A percentile compares a stretch with the other conserved stretches of the same genome.
Conservation (phyloP, 2,888 invertebrate species). For the Nineta flava region DNA sequence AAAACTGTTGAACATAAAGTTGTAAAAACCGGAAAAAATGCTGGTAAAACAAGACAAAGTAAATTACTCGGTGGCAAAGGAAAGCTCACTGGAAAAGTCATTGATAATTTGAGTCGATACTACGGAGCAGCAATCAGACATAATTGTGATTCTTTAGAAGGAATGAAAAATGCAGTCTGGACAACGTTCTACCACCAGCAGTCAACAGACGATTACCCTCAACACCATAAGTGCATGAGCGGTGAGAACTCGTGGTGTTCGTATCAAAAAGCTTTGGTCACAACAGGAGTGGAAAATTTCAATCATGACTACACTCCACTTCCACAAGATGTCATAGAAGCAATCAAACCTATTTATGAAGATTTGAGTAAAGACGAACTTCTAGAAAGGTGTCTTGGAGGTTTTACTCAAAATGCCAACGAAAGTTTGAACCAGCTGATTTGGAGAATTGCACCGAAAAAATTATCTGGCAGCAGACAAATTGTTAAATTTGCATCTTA, state of each 20-base stretch:
- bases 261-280: slow-evolving; percentile 8
- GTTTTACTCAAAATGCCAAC: slow-evolving; percentile 14
- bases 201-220: slow-evolving; percentile 10
- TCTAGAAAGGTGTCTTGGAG: slow-evolving; percentile 13
- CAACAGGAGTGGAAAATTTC: slow-evolving; percentile 6
- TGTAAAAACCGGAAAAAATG: not conserved
- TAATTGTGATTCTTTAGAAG: slow-evolving; percentile 13
- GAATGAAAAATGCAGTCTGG: slow-evolving; percentile 13
- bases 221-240: slow-evolving; percentile 10
- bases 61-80: slow-evolving; percentile 15
- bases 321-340: slow-evolving; percentile 7
- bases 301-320: slow-evolving; percentile 13
- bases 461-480: slow-evolving; percentile 11
- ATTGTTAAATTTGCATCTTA: slow-evolving; percentile 11
- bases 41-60: not conserved
- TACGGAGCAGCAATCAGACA: slow-evolving; percentile 16
- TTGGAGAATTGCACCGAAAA: slow-evolving; percentile 14
- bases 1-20: not conserved
- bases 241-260: slow-evolving; percentile 13
- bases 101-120: slow-evolving; percentile 15
- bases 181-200: slow-evolving; percentile 9
- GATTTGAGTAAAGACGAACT: slow-evolving; percentile 13
- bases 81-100: slow-evolving; percentile 13
- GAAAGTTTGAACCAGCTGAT: slow-evolving; percentile 13
- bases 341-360: slow-evolving; percentile 13